Base-by-base conservation (phyloP, 2,888 invertebrate genomes). In the Galeruca laticollis region DNA sequence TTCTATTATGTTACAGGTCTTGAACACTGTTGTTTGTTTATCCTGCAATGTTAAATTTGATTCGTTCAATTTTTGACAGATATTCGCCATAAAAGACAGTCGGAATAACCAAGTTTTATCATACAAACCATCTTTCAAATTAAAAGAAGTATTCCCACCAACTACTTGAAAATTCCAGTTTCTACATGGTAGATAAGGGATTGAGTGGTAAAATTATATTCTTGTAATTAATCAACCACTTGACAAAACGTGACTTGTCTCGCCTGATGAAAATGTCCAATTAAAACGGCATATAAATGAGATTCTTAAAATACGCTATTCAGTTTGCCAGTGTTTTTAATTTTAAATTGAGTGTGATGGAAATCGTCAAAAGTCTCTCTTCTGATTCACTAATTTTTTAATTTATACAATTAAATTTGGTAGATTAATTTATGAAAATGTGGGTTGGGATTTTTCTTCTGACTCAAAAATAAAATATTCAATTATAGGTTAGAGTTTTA, bases 281-380 rank as follows among this genome's bases (percentile, higher is more conserved):
- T 80, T 80, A 79, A 79, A 76, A 77, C 77, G 74, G 78, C 77
- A 79, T 79, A 77, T 76, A 80, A 79, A 79, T 79, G 78, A 78
- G 78, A 78, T 78, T 76, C 78, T 79, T 76, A 73, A 78, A 80
- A 77, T 75, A 77, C 74, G 73, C 75, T 75, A 72, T 76, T 74
- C 75, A 75, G 77, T 77, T 74, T 71, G 74, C 67, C 73, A 70
- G 70, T 74, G 72, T 77, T 79, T 79, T 77, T 77, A 76, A 78
- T 78, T 79, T 79, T 70, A 74, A 76, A 78, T 77, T 72, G 74
- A 73, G 75, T 71, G 72, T 70, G 68, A 70, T 64, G 60, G 61
- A 65, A 73, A 71, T 72, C 49, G 61, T 68, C 62, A 57, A 59
- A 62, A 68, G 71, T 59, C 68, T 68, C 61, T 65, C 40, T 68